Base-by-base conservation (phyloP, 2,888 invertebrate species). In the Lasioglossum leucozonium region DNA sequence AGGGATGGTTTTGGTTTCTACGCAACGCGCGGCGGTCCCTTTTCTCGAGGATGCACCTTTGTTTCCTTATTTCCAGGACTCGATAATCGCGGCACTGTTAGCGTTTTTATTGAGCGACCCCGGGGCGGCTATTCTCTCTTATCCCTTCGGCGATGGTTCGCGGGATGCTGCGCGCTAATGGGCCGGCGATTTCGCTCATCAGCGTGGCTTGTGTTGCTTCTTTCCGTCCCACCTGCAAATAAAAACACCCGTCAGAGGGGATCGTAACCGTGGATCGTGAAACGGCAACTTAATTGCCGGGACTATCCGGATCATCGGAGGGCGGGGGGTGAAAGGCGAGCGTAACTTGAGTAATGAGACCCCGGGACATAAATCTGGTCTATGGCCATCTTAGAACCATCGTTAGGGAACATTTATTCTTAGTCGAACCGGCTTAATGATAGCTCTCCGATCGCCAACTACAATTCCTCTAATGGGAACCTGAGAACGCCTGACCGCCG, bases 211-310 rank as follows among this genome's bases (percentile, higher is more conserved):
- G 75, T 47, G 65, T 51, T 55, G 77, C 58, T 79, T 71, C 82
- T 62, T 26, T 47, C 40, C 26, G 67, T 62, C 44, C 58, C 84
- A 83, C 69, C 89, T 89, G 90, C 11, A 67, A 88, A 86, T 71
- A 86, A 79, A 88, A 84, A 79, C 76, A 72, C 42, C 65, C 69
- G 78, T 86, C 79, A 81, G 73, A 34, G 34, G 40, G 34, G 40
- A 34, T 26, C 62, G 58, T 65, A 40, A 22, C 65, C 11, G 44
- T 30, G 58, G 51, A 51, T 62, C 75, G 76, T 51, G 73, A 79
- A 76, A 76, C 55, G 67, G 55, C 67, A 69, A 47, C 67, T 71
- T 77, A 78, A 84, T 77, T 71, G 74, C 69, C 18, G 71, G 71
- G 47, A 42, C 34, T 37, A 30, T 55, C 42, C 67, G 47, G 51